Base-by-base conservation (phyloP, 1,140 invertebrate species). In the Lepeophtheirus salmonis region DNA sequence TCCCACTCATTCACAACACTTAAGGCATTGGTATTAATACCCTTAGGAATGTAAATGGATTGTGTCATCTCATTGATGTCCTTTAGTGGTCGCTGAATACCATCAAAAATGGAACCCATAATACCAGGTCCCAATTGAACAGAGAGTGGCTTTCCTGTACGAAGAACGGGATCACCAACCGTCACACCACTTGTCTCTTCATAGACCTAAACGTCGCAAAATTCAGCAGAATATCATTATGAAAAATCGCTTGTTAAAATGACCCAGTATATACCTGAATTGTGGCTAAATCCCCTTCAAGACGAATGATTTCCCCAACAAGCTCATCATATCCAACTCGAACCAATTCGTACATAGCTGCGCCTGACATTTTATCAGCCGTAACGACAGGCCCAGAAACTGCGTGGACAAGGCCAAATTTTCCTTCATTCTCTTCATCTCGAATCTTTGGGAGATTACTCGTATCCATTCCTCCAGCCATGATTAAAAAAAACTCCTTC, bases 291-390 rank as follows among this genome's bases (percentile, higher is more conserved):
- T 98, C 95, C 61, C 92, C 92, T 76, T 99, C 95, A 60, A 99
- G 77, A 73, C 95, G 83, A 76, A 99, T 99, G 72, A 99, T 99
- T 77, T 99, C 96, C 64, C 96, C 96, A 1, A 99, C 96, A 65
- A 99, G 75, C 74, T 98, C 92, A 65, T 83, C 81, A 73, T 99
- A 95, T 14, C 96, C 96, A 6, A 99, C 96, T 69, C 96, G 81
- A 56, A 99, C 96, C 75, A 99, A 73, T 74, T 99, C 96, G 80
- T 98, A 98, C 94, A 99, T 99, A 78, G 95, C 95, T 12, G 95
- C 89, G 64, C 96, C 96, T 63, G 90, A 84, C 96, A 99, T 99
- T 69, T 88, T 87, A 73, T 97, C 90, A 61, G 96, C 96, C 16
- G 90, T 97, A 26, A 99, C 95, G 67, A 99, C 96, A 96, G 70